Evolutionary conservation across 2,797 vertebrate genomes (phyloP).

Genomic region (Antennarius maculatus): DNA sequence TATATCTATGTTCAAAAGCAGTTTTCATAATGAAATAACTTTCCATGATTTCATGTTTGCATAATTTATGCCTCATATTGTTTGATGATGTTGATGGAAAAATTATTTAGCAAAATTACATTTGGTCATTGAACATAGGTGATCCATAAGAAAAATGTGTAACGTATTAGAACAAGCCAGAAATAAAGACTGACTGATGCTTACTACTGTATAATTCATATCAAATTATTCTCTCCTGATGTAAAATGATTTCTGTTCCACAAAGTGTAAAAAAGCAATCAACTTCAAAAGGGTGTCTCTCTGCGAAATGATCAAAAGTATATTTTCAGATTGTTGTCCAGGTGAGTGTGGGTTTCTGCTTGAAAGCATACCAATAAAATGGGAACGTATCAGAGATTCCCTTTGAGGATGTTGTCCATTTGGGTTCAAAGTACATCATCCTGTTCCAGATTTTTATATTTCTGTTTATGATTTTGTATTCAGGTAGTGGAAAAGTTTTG

Average conservation of each 20-base stretch:
- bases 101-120: not conserved
- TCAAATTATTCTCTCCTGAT: slow-evolving; percentile 5
- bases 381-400: slow-evolving; percentile 48
- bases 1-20: slow-evolving; percentile 1
- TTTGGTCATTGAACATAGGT: not conserved
- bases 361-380: slow-evolving; percentile 25
- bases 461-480: slow-evolving; percentile 7
- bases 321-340: slow-evolving; percentile 26
- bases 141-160: not conserved
- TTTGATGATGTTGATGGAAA: slow-evolving; percentile 37
- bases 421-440: slow-evolving; percentile 28
- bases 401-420: slow-evolving; percentile 43
- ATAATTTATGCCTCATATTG: slow-evolving; percentile 15
- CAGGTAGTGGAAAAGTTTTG: not conserved
- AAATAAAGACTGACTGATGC: not conserved
- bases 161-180: slow-evolving; percentile 1
- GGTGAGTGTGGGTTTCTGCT: slow-evolving; percentile 24
- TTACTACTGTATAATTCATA: not conserved
- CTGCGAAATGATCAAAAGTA: slow-evolving; percentile 31
- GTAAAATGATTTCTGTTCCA: slow-evolving; percentile 2
- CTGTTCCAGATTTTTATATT: slow-evolving; percentile 11
- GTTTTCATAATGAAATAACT: slow-evolving; percentile 3
- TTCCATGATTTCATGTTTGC: slow-evolving; percentile 23
- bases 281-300: slow-evolving; percentile 5
- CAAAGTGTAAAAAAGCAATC: slow-evolving; percentile 12